Conservation (phyloP, 2,113 vertebrate genomes). For the Xyliphius kryptos region DNA sequence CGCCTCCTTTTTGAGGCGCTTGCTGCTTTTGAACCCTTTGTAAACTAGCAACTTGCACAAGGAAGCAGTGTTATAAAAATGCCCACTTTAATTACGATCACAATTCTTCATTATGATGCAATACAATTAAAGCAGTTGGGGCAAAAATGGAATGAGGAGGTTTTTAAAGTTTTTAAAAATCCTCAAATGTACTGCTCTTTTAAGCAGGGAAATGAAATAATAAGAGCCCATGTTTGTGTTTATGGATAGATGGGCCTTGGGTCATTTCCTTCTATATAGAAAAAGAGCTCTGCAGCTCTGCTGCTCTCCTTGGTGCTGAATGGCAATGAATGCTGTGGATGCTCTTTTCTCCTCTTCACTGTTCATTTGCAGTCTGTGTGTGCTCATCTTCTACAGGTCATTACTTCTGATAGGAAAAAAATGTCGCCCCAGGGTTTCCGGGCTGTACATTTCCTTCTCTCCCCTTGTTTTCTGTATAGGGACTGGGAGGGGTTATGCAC, state of each 20-base stretch:
- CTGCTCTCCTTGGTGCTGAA: constrained; percentile 14
- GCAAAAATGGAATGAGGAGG: too few species aligned
- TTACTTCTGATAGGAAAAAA: constrained; percentile 55
- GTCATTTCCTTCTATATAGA: constrained; percentile 35
- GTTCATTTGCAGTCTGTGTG: constrained; percentile 51
- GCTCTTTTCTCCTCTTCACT: constrained; percentile 30
- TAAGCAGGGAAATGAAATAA: too few species aligned
- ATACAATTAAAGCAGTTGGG: too few species aligned
- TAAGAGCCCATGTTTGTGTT: background rate
- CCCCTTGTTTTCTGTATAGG: constrained; percentile 11
- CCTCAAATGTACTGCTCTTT: too few species aligned
- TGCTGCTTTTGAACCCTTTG: too few species aligned
- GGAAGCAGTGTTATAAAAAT: too few species aligned
- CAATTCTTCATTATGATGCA: background rate
- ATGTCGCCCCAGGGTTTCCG: constrained; percentile 43
- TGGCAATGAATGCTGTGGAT: constrained; percentile 16
- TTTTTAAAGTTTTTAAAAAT: background rate
- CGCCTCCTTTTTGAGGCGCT: too few species aligned
- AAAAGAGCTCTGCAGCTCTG: constrained; percentile 30
- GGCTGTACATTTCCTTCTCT: constrained; percentile 9
- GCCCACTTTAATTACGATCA: background rate
- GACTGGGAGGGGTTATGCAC: constrained; percentile 49
- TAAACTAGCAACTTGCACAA: too few species aligned
- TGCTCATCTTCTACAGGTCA: constrained; percentile 61
- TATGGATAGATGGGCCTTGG: constrained; percentile 16